Conservation (phyloP, 2,113 vertebrate species). For the Platycercus adscitus region DNA sequence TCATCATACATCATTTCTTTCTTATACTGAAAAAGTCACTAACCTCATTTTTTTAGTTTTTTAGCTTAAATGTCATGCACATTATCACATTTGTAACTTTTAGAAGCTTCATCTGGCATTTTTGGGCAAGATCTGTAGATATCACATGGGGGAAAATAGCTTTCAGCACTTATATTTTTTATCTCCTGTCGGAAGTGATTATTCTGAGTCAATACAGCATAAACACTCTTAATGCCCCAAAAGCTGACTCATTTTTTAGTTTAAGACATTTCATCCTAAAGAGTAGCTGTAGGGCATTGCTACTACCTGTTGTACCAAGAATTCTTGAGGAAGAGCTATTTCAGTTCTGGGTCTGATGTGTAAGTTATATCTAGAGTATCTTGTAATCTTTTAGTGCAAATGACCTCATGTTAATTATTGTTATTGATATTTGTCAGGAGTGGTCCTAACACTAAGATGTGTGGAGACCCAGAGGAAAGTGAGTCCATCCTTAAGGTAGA, state of each 20-base stretch:
- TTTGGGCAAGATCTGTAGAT: background rate
- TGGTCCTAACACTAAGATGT: background rate
- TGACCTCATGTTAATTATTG: background rate
- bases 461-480: background rate
- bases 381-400: background rate
- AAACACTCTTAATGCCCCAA: background rate
- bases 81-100: conserved; percentile 2
- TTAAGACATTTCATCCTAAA: background rate
- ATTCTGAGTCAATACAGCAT: background rate
- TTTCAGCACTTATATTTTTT: background rate
- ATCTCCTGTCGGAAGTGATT: background rate
- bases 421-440: background rate
- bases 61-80: conserved; percentile 21
- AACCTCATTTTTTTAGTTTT: background rate
- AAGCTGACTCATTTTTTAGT: background rate
- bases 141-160: background rate
- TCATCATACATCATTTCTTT: background rate
- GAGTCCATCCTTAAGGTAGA: background rate
- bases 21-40: background rate
- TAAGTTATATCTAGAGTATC: background rate
- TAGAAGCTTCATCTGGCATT: conserved; percentile 19
- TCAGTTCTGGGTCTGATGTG: background rate
- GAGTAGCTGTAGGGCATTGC: background rate
- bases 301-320: background rate
- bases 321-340: background rate